Evolutionary conservation across 2,888 invertebrate species (phyloP), one percentile per base, ranked within the genome.

Genomic region (Schrankia costaestrigalis): DNA sequence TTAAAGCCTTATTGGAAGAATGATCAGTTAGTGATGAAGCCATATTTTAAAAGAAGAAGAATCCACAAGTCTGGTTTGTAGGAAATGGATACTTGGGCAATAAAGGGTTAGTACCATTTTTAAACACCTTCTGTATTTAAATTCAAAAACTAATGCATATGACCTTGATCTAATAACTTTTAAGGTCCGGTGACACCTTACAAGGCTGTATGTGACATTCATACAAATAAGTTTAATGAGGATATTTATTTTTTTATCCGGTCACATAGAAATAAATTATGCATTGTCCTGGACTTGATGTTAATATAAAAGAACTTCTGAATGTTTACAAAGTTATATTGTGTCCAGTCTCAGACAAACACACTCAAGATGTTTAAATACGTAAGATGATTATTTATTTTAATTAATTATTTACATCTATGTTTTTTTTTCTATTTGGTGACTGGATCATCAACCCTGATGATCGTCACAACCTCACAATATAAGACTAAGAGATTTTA

Each of bases 301-400:
- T 41, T 49, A 33, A 55, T 71, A 74, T 75, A 75, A 62, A 71
- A 72, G 66, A 62, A 42, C n/a, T n/a, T n/a, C n/a, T n/a, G n/a
- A n/a, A n/a, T n/a, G n/a, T n/a, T n/a, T n/a, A n/a, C n/a, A n/a
- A n/a, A n/a, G n/a, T n/a, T n/a, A n/a, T n/a, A n/a, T n/a, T n/a
- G n/a, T n/a, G n/a, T n/a, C n/a, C n/a, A n/a, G n/a, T n/a, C n/a
- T 36, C 31, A 42, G 46, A 40, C 35, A 25, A 50, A 24, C 31
- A 33, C n/a, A n/a, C n/a, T 33, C 65, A 83, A 71, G 35, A 89
- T 89, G 89, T 84, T 85, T 63, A 89, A 89, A 84, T 82, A 77
- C 63, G 88, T 89, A 50, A 84, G 88, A n/a, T n/a, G n/a, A n/a
- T n/a, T 80, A 46, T 18, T 33, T 30, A 9, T 21, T 7, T 22